Base-by-base conservation (phyloP, 2,797 vertebrate species). In the Trematomus bernacchii region DNA sequence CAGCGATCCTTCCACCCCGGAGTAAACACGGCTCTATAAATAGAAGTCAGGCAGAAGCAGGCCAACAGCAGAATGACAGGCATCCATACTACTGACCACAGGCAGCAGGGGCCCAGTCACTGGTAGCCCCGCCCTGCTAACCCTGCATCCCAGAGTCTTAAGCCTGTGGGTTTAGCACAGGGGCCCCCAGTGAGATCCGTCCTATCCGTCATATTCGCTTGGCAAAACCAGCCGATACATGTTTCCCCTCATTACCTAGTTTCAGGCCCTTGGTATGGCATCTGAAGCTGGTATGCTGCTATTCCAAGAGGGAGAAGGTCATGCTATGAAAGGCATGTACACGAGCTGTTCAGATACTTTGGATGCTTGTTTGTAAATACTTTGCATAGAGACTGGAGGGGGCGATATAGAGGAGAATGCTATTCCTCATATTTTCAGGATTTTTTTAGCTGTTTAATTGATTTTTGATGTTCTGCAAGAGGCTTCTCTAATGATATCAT, bases 21-120 rank as follows among this genome's bases (percentile, higher is more conserved):
- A 80, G 88, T 92, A 94, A 95, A 95, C 91, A 90, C 57, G 1
- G 13, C 47, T 75, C 92, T 94, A 94, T 93, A 93, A 93, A 94
- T 93, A 94, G 93, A 85, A 78, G 76, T 46, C 55, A 51, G 80
- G 80, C 85, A 87, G 85, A 79, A 67, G 69, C 68, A 44, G 76
- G 81, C 83, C 80, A 57, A 52, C 78, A 61, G 76, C 77, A 91
- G 89, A 90, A 94, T 93, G 91, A 89, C 84, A 83, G 73, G 89
- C 91, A 92, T 92, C 79, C 37, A 21, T 82, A 91, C 79, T 87
- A 89, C 80, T 76, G 82, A 85, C 86, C 79, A 65, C 84, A 75
- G 73, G 60, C 37, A 46, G 58, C 68, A 68, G 73, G 76, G 71
- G 65, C 71, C 46, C 68, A 66, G 33, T 9, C 33, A 37, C 43